These are phyloP conservation scores for Heliconius ethilla DNA, from an alignment of 2,888 invertebrate species.

Conservation along the genomic window DNA sequence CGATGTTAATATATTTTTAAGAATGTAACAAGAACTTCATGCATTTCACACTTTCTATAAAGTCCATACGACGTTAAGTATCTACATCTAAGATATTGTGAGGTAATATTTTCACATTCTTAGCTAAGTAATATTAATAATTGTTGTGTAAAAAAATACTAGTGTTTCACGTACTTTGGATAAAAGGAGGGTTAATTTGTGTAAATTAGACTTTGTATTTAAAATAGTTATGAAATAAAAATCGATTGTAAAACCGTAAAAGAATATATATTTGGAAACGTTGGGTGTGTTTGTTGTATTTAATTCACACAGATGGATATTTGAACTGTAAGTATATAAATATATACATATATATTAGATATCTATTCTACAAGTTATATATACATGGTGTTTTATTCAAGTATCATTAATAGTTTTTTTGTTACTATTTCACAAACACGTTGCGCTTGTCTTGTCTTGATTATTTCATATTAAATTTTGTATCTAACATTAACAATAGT, in stretches of 20 bases:
- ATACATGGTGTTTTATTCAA: slow-evolving; percentile 62
- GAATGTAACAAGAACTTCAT: slow-evolving; percentile 78
- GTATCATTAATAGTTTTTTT: slow-evolving; percentile 56
- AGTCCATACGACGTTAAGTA: slow-evolving; percentile 74
- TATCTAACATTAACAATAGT: slow-evolving; percentile 33
- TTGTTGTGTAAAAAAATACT: slow-evolving; percentile 76
- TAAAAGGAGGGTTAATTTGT: slow-evolving; percentile 74
- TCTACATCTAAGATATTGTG: slow-evolving; percentile 74
- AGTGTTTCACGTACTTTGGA: slow-evolving; percentile 75
- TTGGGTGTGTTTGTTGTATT: slow-evolving; percentile 78
- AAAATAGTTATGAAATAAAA: slow-evolving; percentile 69
- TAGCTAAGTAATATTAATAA: slow-evolving; percentile 65
- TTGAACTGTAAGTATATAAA: slow-evolving; percentile 67
- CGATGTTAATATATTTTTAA: slow-evolving; percentile 80
- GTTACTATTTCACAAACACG: slow-evolving; percentile 73
- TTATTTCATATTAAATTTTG: slow-evolving; percentile 48
- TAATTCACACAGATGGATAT: slow-evolving; percentile 70
- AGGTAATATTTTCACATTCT: slow-evolving; percentile 80
- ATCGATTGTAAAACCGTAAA: slow-evolving; percentile 74
- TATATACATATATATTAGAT: slow-evolving; percentile 50
- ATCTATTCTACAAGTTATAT: slow-evolving; percentile 66
- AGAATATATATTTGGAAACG: slow-evolving; percentile 80
- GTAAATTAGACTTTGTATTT: slow-evolving; percentile 76
- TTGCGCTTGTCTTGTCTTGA: slow-evolving; percentile 60
- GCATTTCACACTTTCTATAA: slow-evolving; percentile 81